Base-by-base conservation (phyloP, 2,113 vertebrate genomes). In the Notechis scutatus region DNA sequence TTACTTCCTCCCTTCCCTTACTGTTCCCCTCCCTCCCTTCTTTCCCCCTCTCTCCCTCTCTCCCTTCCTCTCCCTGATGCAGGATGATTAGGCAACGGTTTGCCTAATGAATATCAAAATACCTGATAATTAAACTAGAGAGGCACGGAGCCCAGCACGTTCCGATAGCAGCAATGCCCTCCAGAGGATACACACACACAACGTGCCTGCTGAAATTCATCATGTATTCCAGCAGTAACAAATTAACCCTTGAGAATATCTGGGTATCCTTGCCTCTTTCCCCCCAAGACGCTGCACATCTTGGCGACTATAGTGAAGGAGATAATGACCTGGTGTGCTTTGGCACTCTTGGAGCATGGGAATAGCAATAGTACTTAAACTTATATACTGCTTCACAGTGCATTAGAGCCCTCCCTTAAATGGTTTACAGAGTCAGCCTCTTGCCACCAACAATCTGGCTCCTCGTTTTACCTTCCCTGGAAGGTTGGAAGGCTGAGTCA, bases 321-420 rank as follows among this genome's bases (percentile, higher is more conserved):
- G 34, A 91, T 91, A 61, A 89, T 85, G 54, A 85, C 87, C 87
- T 29, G n/a, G 85, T 85, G 87, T 59, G 54, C 39, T 81, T 29
- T 52, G 7, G 24, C 29, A 57, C 1, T 1, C 3, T 18, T 26
- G 29, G 3, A 52, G 0, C 7, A 4, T 5, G 1, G 0, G 39
- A n/a, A n/a, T 34, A 15, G 29, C 64, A 34, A n/a, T n/a, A 2
- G 1, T 29, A n/a, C 4, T n/a, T 29, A n/a, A 11, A 26, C 21
- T 26, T 61, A 61, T 11, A 59, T 52, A 52, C 1, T 11, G 50
- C 50, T 52, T 52, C 10, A 52, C 50, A 52, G 50, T 52, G 10
- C 50, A 12, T 52, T 52, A 3, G 10, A 12, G 10, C 50, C 50
- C 11, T 52, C 50, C 12, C 50, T 50, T 12, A 52, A 52, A 11